Conservation (phyloP, 2,113 vertebrate genomes). For the Psephotus haematonotus region DNA sequence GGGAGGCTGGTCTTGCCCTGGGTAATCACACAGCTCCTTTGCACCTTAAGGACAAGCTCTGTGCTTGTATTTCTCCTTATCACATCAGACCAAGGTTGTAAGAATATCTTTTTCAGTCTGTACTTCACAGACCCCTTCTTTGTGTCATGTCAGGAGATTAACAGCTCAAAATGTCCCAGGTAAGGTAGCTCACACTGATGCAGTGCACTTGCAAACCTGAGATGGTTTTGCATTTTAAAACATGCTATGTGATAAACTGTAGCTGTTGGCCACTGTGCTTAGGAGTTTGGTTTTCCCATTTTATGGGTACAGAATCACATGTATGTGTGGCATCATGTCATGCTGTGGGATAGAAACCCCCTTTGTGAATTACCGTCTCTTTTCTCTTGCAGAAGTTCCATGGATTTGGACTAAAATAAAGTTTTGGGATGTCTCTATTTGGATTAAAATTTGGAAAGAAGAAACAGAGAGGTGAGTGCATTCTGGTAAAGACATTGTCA, state of each 20-base stretch:
- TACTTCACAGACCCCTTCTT: neutral
- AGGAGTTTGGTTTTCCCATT: neutral
- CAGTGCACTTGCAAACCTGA: neutral
- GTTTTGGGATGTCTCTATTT: constrained; percentile 72
- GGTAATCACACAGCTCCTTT: neutral
- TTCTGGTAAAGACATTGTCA: neutral
- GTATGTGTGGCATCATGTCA: neutral
- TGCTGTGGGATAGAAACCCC: neutral
- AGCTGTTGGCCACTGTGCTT: neutral
- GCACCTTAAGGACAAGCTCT: neutral
- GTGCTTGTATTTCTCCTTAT: neutral
- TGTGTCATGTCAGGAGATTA: neutral
- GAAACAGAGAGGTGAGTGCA: constrained; percentile 73
- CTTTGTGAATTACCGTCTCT: neutral
- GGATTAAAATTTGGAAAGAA: constrained; percentile 66
- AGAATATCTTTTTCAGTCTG: neutral
- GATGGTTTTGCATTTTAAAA: neutral
- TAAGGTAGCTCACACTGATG: neutral
- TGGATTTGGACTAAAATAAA: constrained; percentile 75
- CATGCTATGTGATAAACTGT: neutral
- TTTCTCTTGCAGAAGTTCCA: constrained; percentile 72
- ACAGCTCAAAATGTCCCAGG: neutral
- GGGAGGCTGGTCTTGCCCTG: neutral
- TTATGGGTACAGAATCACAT: neutral
- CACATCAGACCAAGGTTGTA: neutral